Evolutionary conservation across 2,113 vertebrate genomes (phyloP).

Genomic region (Cettia cetti): DNA sequence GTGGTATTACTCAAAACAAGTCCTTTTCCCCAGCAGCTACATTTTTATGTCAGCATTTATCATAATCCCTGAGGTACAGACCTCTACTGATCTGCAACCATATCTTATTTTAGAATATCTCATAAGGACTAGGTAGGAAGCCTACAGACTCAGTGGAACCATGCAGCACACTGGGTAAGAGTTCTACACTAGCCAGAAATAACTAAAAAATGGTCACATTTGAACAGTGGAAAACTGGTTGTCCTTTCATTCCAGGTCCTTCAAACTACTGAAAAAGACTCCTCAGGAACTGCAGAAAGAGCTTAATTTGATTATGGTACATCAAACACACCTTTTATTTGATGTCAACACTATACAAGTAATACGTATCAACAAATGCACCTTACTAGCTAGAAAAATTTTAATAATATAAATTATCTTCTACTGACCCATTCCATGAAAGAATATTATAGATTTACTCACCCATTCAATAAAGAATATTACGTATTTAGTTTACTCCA

Average conservation of each 20-base stretch:
- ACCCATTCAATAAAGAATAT: neutral
- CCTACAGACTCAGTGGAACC: neutral
- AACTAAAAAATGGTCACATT: neutral
- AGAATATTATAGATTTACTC: neutral
- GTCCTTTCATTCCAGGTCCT: neutral
- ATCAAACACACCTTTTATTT: neutral
- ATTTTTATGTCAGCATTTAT: neutral
- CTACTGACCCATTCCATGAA: neutral
- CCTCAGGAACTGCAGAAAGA: neutral
- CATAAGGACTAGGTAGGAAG: neutral
- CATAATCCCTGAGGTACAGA: neutral
- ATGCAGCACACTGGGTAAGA: neutral
- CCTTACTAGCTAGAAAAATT: neutral
- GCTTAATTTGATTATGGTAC: neutral
- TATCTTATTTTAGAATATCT: neutral
- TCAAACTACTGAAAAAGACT: neutral
- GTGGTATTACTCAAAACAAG: neutral
- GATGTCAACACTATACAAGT: neutral
- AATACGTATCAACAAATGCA: neutral
- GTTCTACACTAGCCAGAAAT: neutral
- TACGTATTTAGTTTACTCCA: neutral
- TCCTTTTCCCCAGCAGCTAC: neutral
- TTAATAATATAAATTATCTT: neutral
- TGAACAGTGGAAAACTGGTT: neutral
- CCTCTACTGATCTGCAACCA: neutral